A percentile compares a stretch with the other conserved stretches of the same genome.
Evolutionary conservation across 1,140 invertebrate species (phyloP).

Genomic region (Pygmarrhopalites habei): DNA sequence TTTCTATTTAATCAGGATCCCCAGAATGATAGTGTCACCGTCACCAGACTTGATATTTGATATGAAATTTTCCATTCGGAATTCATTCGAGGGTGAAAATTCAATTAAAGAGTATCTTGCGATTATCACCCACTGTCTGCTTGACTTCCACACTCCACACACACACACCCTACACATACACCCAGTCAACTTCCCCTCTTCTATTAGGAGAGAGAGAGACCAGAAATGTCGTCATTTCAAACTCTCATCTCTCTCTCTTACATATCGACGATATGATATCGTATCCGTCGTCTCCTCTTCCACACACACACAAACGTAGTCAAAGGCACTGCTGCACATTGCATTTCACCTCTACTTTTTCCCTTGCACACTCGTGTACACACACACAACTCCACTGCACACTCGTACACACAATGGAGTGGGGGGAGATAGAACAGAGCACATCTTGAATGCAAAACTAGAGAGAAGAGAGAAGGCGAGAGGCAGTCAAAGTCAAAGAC

Average conservation of each 20-base stretch:
- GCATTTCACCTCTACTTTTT: no score
- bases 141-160: conserved; percentile 34
- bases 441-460: background rate
- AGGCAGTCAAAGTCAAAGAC: background rate
- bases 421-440: background rate
- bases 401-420: background rate
- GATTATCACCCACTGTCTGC: conserved; percentile 37
- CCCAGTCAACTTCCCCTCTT: conserved; percentile 12
- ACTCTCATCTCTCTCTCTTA: conserved; percentile 1
- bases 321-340: no score
- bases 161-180: no score
- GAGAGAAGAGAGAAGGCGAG: background rate
- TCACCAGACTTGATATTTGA: conserved; percentile 32
- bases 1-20: conserved; percentile 20
- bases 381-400: background rate
- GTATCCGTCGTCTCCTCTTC: no score
- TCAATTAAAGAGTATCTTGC: conserved; percentile 40
- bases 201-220: no score
- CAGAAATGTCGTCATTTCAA: conserved; percentile 3
- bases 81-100: conserved; percentile 38
- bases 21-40: conserved; percentile 22
- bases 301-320: no score
- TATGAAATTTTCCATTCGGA: conserved; percentile 39
- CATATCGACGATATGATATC: no score
- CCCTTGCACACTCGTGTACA: background rate